Percentiles rank a stretch among this genome's conserved stretches.
These are phyloP conservation scores for Acanthococcus lagerstroemiae DNA, from an alignment of 2,888 invertebrate species.

Conservation along the genomic window DNA sequence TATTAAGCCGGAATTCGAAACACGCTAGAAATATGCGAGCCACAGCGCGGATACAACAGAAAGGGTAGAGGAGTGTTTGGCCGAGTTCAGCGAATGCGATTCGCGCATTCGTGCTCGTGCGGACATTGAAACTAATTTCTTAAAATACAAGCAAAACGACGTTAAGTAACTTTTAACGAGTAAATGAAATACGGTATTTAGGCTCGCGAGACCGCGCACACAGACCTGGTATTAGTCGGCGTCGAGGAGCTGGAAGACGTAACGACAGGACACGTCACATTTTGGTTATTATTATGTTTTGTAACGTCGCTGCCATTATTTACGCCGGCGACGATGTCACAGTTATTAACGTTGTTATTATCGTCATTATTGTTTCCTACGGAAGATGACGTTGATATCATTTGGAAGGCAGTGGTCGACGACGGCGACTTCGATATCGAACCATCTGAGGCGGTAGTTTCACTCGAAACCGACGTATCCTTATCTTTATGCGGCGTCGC, in stretches of 20 bases:
- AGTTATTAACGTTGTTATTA: slow-evolving; percentile 21
- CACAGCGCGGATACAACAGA: no score
- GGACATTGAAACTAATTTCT: no score
- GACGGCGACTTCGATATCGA: slow-evolving; percentile 1
- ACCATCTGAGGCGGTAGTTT: background rate
- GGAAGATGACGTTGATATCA: background rate
- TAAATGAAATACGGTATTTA: no score
- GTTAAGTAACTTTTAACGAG: no score
- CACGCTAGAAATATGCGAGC: no score
- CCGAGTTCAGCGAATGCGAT: no score
- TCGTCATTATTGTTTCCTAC: slow-evolving; percentile 5
- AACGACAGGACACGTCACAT: background rate
- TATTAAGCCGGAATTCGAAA: no score
- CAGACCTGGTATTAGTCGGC: slow-evolving; percentile 13
- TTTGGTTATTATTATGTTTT: slow-evolving; percentile 8
- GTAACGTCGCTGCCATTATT: background rate
- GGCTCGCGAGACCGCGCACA: no score
- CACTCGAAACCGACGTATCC: background rate
- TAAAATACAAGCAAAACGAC: no score
- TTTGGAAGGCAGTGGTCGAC: background rate
- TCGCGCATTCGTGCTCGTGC: no score
- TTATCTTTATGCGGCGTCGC: background rate
- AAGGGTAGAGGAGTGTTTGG: no score
- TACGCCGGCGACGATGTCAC: background rate
- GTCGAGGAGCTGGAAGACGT: slow-evolving; percentile 10